Evolutionary conservation across 2,888 invertebrate genomes (phyloP).

Genomic region (Tromatobia lineatoria): DNA sequence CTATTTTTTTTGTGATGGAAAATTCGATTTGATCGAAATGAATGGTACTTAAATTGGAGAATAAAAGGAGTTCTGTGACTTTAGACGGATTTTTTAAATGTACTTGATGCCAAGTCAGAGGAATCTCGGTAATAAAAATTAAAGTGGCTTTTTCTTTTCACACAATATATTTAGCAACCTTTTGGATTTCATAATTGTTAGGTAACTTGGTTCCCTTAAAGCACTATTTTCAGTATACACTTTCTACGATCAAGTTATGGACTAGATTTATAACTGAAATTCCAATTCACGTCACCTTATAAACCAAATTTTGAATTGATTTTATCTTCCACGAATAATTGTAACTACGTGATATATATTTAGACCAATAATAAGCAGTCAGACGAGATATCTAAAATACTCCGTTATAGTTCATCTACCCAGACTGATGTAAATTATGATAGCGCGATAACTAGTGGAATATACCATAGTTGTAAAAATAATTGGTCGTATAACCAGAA

Average conservation of each 20-base stretch:
- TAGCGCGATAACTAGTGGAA: not conserved
- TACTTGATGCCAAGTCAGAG: too few species aligned
- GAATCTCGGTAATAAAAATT: too few species aligned
- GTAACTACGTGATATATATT: not conserved
- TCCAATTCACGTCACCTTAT: not conserved
- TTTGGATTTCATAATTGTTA: too few species aligned
- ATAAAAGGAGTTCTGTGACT: too few species aligned
- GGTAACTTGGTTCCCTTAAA: not conserved
- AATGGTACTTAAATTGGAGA: too few species aligned
- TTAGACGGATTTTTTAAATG: too few species aligned
- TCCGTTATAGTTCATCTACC: not conserved
- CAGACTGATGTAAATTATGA: conserved; percentile 5
- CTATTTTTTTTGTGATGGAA: not conserved
- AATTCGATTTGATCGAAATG: not conserved
- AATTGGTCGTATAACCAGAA: conserved; percentile 62
- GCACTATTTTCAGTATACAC: not conserved
- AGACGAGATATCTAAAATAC: not conserved
- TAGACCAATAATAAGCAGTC: not conserved
- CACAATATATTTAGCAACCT: too few species aligned
- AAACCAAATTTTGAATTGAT: not conserved
- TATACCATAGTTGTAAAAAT: conserved; percentile 58
- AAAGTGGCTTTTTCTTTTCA: too few species aligned
- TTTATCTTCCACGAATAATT: not conserved
- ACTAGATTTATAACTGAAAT: not conserved
- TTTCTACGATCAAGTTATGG: not conserved